A percentile compares a stretch with the other conserved stretches of the same genome.
These are phyloP conservation scores for Spea multiplicata DNA, from an alignment of 2,113 vertebrate species.

Conservation along the genomic window DNA sequence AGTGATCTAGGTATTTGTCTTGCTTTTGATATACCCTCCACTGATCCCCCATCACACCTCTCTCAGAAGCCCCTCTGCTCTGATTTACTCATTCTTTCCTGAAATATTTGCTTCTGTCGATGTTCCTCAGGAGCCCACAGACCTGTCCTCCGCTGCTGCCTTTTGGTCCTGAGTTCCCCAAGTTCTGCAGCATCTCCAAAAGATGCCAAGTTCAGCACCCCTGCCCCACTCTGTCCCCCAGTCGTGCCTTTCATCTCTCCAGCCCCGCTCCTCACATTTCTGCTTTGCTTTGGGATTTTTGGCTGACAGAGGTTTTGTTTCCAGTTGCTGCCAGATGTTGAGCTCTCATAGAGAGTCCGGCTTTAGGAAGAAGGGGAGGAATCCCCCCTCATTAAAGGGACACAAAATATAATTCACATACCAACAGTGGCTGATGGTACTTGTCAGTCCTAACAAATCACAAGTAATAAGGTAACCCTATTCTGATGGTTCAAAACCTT, in stretches of 20 bases:
- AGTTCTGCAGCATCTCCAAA: constrained; percentile 9
- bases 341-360: constrained; percentile 26
- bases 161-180: constrained; percentile 23
- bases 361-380: constrained; percentile 24
- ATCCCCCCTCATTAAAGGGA: constrained; percentile 34
- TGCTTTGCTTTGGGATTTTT: constrained; percentile 43
- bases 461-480: no score
- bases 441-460: neutral
- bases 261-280: constrained; percentile 38
- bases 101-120: constrained; percentile 13
- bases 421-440: neutral
- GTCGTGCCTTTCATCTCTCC: constrained; percentile 36
- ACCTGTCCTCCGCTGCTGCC: constrained; percentile 28
- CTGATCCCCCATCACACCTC: neutral
- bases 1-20: no score
- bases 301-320: constrained; percentile 40
- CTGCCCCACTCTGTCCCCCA: constrained; percentile 13
- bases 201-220: constrained; percentile 26
- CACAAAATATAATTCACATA: neutral
- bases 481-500: no score
- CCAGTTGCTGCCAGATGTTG: constrained; percentile 46
- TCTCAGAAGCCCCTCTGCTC: neutral
- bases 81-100: constrained; percentile 1
- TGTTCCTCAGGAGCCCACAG: neutral
- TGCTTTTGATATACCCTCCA: no score